phyloP scores from a whole-genome alignment of 2,113 vertebrate species.

The Irena cyanogastra region DNA sequence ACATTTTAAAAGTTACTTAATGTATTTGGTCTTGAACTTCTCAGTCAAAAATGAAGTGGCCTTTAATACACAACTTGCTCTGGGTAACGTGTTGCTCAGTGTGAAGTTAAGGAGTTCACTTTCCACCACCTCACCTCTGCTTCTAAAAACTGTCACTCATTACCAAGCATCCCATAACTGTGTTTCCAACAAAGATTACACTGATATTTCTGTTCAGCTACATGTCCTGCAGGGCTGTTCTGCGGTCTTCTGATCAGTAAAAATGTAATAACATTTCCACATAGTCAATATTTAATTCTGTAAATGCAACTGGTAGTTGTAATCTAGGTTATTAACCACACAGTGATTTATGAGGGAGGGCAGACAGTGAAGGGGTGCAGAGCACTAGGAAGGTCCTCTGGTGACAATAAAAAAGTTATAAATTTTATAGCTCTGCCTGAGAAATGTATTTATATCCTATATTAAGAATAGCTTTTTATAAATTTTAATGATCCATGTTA shows the following conservation, averaged over 20 bases:
- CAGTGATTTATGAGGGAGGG: conserved; percentile 78
- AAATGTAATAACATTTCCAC: conserved; percentile 84
- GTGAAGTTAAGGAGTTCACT: conserved; percentile 43
- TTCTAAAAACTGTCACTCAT: conserved; percentile 44
- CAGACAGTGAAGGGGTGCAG: conserved; percentile 68
- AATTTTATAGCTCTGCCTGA: conserved; percentile 82
- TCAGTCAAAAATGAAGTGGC: background rate
- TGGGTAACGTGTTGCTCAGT: background rate
- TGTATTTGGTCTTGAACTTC: background rate
- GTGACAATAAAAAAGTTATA: conserved; percentile 85
- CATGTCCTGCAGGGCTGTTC: conserved; percentile 75
- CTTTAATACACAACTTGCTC: background rate
- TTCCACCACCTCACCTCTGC: background rate
- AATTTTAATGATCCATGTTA: conserved; percentile 90
- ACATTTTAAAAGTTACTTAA: background rate
- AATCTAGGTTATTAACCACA: conserved; percentile 82
- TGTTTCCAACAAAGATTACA: conserved; percentile 75
- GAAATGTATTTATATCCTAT: conserved; percentile 83
- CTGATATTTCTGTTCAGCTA: conserved; percentile 71
- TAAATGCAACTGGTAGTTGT: conserved; percentile 84
- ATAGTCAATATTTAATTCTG: conserved; percentile 87
- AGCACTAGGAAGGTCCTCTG: conserved; percentile 77
- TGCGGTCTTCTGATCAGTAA: conserved; percentile 75
- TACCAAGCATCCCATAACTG: conserved; percentile 54
- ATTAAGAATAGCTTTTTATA: conserved; percentile 88